Evolutionary conservation across 2,113 vertebrate genomes (phyloP).

Genomic region (Pelmatolapia mariae): DNA sequence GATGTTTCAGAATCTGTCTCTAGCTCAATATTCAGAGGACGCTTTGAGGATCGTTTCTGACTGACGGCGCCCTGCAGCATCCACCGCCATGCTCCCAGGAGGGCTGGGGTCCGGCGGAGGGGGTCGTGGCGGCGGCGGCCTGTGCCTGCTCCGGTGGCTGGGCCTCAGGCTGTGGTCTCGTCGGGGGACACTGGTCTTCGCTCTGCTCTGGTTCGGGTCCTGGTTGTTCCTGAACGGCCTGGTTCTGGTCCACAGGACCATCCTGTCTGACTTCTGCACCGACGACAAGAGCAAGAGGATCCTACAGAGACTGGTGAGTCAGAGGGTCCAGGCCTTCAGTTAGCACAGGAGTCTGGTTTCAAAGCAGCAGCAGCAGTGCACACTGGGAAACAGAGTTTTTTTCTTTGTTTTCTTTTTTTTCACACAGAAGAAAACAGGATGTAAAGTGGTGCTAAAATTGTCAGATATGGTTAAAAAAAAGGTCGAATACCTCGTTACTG

Average conservation of each 20-base stretch:
- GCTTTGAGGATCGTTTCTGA: not conserved
- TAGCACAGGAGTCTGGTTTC: not conserved
- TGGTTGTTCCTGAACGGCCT: slow-evolving; percentile 79
- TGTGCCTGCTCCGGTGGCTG: slow-evolving; percentile 63
- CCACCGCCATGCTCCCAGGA: slow-evolving; percentile 19
- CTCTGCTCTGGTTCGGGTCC: slow-evolving; percentile 79
- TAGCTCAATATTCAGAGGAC: not conserved
- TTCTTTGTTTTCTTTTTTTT: not conserved
- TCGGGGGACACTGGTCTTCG: slow-evolving; percentile 70
- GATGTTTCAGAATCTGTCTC: not conserved
- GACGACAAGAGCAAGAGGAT: slow-evolving; percentile 84
- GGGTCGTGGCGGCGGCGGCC: not conserved
- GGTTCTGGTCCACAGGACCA: slow-evolving; percentile 79
- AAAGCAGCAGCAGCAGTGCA: not conserved
- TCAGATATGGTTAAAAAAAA: not conserved
- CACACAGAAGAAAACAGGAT: not conserved
- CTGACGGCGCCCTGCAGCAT: not conserved
- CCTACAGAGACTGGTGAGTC: slow-evolving; percentile 87
- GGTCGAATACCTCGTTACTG: not conserved
- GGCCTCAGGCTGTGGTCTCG: slow-evolving; percentile 67
- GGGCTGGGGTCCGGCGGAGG: not conserved
- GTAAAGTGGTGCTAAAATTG: not conserved
- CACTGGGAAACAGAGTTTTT: not conserved
- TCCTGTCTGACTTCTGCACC: slow-evolving; percentile 86
- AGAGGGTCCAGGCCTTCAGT: not conserved